A percentile compares a stretch with the other conserved stretches of the same genome.
Evolutionary conservation across 2,888 invertebrate species (phyloP).

Genomic region (Campopleginae sp.): DNA sequence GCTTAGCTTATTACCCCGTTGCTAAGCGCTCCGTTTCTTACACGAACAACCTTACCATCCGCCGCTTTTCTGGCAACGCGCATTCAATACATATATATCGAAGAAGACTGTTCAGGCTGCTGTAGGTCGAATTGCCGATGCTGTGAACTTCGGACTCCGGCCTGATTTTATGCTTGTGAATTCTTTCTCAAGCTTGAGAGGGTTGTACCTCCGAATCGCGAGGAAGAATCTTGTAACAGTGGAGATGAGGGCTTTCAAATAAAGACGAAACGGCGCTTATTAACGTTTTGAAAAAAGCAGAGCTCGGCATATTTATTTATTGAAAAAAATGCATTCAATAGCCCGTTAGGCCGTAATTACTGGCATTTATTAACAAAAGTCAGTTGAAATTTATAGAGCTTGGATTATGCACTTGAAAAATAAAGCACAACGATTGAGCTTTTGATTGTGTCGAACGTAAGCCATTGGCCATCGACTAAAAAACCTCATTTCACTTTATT

Average conservation of each 20-base stretch:
- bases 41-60: constrained; percentile 43
- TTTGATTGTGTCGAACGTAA: constrained; percentile 35
- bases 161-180: not conserved
- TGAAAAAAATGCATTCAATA: too few relatives aligned
- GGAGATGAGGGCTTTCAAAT: not conserved
- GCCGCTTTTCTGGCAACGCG: constrained; percentile 27
- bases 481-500: constrained; percentile 10
- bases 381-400: not conserved
- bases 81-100: not conserved
- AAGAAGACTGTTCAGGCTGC: not conserved
- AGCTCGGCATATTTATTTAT: too few relatives aligned
- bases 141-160: not conserved
- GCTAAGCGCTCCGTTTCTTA: constrained; percentile 57
- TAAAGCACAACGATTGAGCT: constrained; percentile 25
- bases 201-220: not conserved
- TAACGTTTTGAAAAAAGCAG: too few relatives aligned
- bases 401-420: constrained; percentile 15
- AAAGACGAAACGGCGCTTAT: not conserved
- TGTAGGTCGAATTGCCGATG: not conserved
- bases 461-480: constrained; percentile 27
- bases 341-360: too few relatives aligned
- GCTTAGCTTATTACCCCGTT: constrained; percentile 65
- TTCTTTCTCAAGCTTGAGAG: not conserved
- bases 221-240: not conserved
- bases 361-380: too few relatives aligned